These are phyloP conservation scores for Isoperla grammatica DNA, from an alignment of 2,888 invertebrate species.

Conservation along the genomic window DNA sequence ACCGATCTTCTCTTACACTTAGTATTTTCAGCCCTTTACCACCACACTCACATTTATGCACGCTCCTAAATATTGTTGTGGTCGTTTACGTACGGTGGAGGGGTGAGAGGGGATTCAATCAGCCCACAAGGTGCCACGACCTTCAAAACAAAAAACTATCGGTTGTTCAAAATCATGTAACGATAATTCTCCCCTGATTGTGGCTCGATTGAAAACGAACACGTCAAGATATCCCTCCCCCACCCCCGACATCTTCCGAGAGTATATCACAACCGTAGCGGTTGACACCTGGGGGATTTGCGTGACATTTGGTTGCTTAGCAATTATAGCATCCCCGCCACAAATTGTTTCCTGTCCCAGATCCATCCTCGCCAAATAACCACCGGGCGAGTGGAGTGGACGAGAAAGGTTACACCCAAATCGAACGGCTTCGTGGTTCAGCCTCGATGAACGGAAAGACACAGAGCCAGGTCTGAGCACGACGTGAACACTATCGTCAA, in stretches of 20 bases:
- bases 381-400: neutral
- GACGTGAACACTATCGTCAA: too few relatives aligned
- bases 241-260: neutral
- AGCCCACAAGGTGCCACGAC: too few relatives aligned
- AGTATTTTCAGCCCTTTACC: too few relatives aligned
- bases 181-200: neutral
- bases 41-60: too few relatives aligned
- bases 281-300: neutral
- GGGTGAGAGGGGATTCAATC: too few relatives aligned
- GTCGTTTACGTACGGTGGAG: too few relatives aligned
- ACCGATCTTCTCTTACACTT: too few relatives aligned
- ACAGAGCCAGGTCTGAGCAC: too few relatives aligned
- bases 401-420: conserved; percentile 9
- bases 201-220: neutral
- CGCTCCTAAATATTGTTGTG: too few relatives aligned
- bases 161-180: too few relatives aligned
- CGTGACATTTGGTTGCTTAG: conserved; percentile 14
- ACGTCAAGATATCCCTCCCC: neutral
- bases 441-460: neutral
- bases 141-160: too few relatives aligned
- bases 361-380: conserved; percentile 1
- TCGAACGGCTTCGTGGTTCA: neutral
- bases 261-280: neutral
- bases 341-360: conserved; percentile 18
- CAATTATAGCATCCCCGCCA: conserved; percentile 14